phyloP scores from a whole-genome alignment of 2,113 vertebrate genomes.

The Myrmecophaga tridactyla region DNA sequence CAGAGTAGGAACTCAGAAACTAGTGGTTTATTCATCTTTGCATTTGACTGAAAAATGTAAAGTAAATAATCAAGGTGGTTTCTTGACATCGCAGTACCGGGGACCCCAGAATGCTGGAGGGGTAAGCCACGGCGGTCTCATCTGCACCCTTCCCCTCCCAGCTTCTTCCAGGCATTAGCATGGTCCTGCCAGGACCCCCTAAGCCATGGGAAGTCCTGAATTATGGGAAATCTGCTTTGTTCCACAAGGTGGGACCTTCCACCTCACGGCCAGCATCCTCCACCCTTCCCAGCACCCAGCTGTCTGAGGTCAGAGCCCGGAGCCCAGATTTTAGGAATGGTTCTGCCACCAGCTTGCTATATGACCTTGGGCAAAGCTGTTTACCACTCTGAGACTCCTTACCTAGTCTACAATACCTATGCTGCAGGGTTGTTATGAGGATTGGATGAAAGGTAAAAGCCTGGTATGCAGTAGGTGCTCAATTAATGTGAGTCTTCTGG shows the following conservation, averaged over 20 bases:
- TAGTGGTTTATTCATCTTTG: background rate
- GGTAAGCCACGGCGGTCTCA: background rate
- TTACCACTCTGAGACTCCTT: background rate
- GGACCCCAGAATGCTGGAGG: background rate
- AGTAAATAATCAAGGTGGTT: background rate
- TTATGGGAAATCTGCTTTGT: background rate
- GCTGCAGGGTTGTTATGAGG: background rate
- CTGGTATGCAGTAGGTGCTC: background rate
- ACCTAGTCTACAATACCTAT: background rate
- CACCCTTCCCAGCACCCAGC: background rate
- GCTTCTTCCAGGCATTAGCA: background rate
- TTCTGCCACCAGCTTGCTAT: background rate
- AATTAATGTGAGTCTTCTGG: background rate
- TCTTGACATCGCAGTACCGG: background rate
- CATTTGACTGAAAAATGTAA: background rate
- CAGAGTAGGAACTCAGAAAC: background rate
- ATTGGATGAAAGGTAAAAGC: background rate
- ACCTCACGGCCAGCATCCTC: background rate
- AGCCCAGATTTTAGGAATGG: background rate
- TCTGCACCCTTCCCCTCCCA: background rate
- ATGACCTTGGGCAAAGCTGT: background rate
- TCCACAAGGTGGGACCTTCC: background rate
- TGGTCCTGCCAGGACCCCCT: background rate
- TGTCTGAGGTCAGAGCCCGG: background rate
- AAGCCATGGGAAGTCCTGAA: background rate